Evolutionary conservation across 2,888 invertebrate genomes (phyloP).

Genomic region (Xestia c-nigrum): DNA sequence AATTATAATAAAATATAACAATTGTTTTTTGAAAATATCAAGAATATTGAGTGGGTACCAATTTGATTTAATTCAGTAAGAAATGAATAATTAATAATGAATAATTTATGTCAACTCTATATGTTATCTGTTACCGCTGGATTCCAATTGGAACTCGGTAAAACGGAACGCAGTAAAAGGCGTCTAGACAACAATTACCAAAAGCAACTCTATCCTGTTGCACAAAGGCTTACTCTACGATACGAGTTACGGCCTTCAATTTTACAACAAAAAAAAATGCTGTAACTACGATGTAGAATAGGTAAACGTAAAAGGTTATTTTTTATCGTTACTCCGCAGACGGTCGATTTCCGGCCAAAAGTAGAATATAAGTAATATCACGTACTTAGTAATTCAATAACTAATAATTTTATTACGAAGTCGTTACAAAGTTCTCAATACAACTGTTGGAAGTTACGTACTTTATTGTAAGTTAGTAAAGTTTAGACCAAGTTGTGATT

Average conservation of each 20-base stretch:
- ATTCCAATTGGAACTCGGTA: conserved; percentile 40
- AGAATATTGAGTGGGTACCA: neutral
- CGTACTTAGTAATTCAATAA: neutral
- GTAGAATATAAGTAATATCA: conserved; percentile 40
- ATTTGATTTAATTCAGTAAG: neutral
- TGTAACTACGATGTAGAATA: conserved; percentile 76
- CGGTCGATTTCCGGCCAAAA: conserved; percentile 64
- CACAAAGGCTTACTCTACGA: conserved; percentile 65
- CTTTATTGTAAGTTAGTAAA: conserved; percentile 56
- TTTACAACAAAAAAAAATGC: conserved; percentile 78
- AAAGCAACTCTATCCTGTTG: conserved; percentile 74
- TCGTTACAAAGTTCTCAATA: conserved; percentile 30
- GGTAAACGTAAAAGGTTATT: conserved; percentile 80
- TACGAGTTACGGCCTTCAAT: conserved; percentile 75
- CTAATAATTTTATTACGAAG: conserved; percentile 8
- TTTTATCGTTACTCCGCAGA: conserved; percentile 71
- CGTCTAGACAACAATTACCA: conserved; percentile 41
- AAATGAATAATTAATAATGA: no score
- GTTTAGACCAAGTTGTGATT: conserved; percentile 66
- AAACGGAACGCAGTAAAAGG: conserved; percentile 59
- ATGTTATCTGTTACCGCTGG: conserved; percentile 26
- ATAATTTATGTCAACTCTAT: conserved; percentile 17
- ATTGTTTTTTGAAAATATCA: neutral
- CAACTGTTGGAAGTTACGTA: conserved; percentile 38
- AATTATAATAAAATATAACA: no score